These are phyloP conservation scores for Zoanthus sociatus DNA, from an alignment of 92 coral and sea anemone genomes.

Conservation along the genomic window DNA sequence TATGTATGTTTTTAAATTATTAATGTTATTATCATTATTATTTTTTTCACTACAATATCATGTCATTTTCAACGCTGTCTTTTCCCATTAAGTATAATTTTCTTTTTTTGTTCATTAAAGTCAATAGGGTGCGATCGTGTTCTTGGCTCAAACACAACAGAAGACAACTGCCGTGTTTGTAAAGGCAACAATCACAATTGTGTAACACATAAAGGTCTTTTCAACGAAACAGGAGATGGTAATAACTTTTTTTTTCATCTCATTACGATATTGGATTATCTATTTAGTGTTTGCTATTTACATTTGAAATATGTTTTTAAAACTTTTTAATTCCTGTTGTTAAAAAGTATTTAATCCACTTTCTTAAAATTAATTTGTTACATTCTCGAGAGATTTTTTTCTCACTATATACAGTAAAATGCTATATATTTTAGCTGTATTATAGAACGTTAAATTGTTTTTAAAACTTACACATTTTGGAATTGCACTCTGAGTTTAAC, in stretches of 20 bases:
- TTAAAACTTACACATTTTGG: too few species aligned
- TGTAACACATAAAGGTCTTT: slow-evolving; percentile 70
- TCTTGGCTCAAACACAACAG: slow-evolving; percentile 85
- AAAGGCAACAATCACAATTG: slow-evolving; percentile 93
- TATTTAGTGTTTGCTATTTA: neutral
- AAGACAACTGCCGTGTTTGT: slow-evolving; percentile 97
- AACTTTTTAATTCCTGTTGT: neutral
- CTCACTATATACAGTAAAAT: too few species aligned
- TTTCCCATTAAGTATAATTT: neutral
- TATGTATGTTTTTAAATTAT: too few species aligned
- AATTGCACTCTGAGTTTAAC: too few species aligned
- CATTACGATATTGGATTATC: neutral
- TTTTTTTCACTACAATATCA: too few species aligned
- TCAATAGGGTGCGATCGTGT: slow-evolving; percentile 91
- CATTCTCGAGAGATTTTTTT: neutral
- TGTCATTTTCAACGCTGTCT: too few species aligned
- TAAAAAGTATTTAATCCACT: neutral
- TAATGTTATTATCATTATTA: too few species aligned
- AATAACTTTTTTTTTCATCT: slow-evolving; percentile 8
- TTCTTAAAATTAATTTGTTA: too few species aligned
- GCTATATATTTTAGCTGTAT: too few species aligned
- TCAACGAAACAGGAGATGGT: slow-evolving; percentile 75
- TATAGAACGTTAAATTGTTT: too few species aligned
- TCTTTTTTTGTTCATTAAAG: slow-evolving; percentile 41
- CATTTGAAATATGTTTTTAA: neutral